Evolutionary conservation across 2,113 vertebrate genomes (phyloP).

Genomic region (Nibea coibor): DNA sequence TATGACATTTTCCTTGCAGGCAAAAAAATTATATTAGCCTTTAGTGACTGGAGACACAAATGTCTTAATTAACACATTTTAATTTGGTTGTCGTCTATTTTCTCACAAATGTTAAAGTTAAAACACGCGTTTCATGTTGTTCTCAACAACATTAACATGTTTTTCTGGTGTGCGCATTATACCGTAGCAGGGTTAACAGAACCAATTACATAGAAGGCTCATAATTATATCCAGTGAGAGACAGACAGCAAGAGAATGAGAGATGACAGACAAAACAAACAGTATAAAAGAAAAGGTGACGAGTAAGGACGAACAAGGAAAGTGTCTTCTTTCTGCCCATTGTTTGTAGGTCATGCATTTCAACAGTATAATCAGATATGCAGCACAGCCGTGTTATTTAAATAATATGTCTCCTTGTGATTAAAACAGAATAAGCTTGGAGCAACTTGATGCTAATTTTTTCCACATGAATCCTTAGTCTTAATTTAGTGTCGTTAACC

Average conservation of each 20-base stretch:
- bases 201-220: not conserved
- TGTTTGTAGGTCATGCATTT: constrained; percentile 15
- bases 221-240: not conserved
- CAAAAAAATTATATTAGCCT: too few relatives aligned
- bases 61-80: not conserved
- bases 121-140: not conserved
- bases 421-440: constrained; percentile 16
- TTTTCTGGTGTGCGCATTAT: not conserved
- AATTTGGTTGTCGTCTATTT: not conserved
- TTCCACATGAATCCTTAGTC: not conserved
- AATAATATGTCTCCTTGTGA: constrained; percentile 4
- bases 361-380: constrained; percentile 5
- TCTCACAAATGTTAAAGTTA: not conserved
- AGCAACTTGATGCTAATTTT: constrained; percentile 8
- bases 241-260: not conserved
- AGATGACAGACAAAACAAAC: not conserved
- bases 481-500: constrained; percentile 29
- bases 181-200: not conserved
- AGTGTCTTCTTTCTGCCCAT: not conserved
- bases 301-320: not conserved
- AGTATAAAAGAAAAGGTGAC: not conserved
- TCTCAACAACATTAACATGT: not conserved
- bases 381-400: constrained; percentile 1
- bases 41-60: not conserved
- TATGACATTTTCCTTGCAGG: not conserved